Conservation (phyloP, 2,113 vertebrate species). For the Tychaedon coryphoeus region DNA sequence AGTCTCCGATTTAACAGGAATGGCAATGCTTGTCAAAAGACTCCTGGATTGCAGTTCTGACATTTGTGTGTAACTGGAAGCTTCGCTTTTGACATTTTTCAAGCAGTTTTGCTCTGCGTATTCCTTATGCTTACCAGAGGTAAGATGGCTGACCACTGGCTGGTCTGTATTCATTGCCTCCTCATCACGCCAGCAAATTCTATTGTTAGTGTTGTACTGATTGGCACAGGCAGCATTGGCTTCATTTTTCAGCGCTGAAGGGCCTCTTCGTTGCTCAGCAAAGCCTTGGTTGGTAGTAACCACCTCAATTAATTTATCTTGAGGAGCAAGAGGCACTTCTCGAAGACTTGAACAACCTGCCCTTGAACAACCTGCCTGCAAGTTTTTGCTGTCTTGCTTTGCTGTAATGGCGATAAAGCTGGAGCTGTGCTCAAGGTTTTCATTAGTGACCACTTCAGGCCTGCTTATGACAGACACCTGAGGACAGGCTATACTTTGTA, state of each 20-base stretch:
- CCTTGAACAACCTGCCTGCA: constrained; percentile 58
- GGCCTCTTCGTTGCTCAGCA: constrained; percentile 67
- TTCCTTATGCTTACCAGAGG: constrained; percentile 70
- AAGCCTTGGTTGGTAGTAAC: constrained; percentile 63
- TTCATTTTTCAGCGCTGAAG: constrained; percentile 70
- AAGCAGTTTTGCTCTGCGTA: constrained; percentile 69
- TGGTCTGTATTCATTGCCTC: constrained; percentile 69
- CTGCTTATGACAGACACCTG: constrained; percentile 84
- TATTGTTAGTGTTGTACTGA: constrained; percentile 67
- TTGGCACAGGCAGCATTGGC: constrained; percentile 53
- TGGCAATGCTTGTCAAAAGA: constrained; percentile 56
- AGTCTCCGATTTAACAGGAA: constrained; percentile 74
- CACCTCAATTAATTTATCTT: constrained; percentile 68
- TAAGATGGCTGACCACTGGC: constrained; percentile 45
- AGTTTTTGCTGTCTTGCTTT: constrained; percentile 70
- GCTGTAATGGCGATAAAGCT: constrained; percentile 51
- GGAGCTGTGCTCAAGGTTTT: constrained; percentile 68
- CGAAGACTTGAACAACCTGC: constrained; percentile 60
- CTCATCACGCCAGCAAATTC: constrained; percentile 77
- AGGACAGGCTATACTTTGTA: constrained; percentile 72
- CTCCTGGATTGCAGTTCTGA: constrained; percentile 71
- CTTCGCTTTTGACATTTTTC: constrained; percentile 72
- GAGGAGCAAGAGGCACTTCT: constrained; percentile 68
- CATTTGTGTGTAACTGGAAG: constrained; percentile 60
- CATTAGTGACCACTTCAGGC: constrained; percentile 68